Conservation (phyloP, 2,797 vertebrate genomes). For the Pseudochromis fuscus region DNA sequence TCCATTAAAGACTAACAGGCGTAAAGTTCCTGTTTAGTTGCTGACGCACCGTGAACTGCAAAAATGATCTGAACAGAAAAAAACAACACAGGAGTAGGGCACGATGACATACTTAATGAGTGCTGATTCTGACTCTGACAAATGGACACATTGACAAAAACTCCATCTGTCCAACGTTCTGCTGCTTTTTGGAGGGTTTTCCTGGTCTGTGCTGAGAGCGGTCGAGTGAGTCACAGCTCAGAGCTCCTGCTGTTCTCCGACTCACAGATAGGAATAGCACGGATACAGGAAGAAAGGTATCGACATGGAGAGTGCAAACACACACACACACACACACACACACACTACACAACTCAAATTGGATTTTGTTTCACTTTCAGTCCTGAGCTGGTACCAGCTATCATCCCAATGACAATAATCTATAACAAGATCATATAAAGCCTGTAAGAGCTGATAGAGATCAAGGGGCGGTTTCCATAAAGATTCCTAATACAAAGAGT, state of each 20-base stretch:
- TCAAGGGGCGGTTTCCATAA: too few species aligned
- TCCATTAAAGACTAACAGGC: too few species aligned
- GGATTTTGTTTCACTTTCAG: background rate
- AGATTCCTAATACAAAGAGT: too few species aligned
- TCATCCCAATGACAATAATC: too few species aligned
- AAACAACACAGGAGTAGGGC: too few species aligned
- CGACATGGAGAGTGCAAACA: background rate
- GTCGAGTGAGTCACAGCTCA: conserved; percentile 16
- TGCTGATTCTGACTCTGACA: background rate
- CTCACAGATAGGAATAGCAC: conserved; percentile 19
- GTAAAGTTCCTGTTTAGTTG: too few species aligned
- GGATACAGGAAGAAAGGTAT: background rate
- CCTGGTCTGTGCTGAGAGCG: background rate
- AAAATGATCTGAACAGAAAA: too few species aligned
- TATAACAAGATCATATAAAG: too few species aligned
- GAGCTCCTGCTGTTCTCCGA: background rate
- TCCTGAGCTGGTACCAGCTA: background rate
- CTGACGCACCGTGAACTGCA: too few species aligned
- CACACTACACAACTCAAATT: background rate
- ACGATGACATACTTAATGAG: too few species aligned
- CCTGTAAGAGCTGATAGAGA: too few species aligned
- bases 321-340: background rate
- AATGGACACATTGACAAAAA: background rate
- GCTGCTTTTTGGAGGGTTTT: background rate
- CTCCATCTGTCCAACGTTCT: conserved; percentile 5